Percentiles rank a stretch among this genome's conserved stretches.
phyloP scores from a whole-genome alignment of 2,888 invertebrate species.

The Phlogophora meticulosa region DNA sequence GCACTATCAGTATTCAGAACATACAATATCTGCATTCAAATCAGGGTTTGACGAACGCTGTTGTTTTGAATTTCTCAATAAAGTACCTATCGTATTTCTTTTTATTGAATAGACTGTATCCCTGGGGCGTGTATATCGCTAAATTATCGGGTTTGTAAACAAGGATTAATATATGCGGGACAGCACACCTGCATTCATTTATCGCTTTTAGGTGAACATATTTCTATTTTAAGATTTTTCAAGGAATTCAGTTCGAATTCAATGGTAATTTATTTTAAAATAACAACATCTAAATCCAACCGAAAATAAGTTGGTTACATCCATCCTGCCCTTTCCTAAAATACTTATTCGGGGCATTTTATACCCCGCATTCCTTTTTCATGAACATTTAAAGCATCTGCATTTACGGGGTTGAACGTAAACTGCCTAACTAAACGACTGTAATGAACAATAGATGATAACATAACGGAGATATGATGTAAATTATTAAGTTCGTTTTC shows the following conservation, averaged over 20 bases:
- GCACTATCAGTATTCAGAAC: conserved; percentile 56
- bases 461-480: conserved; percentile 79
- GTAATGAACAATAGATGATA: conserved; percentile 82
- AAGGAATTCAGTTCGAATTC: conserved; percentile 11
- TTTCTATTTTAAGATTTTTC: neutral
- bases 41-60: conserved; percentile 44
- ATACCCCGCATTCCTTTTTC: conserved; percentile 14
- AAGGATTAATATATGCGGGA: conserved; percentile 27
- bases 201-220: neutral
- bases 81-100: conserved; percentile 27
- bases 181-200: conserved; percentile 16
- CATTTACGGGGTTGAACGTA: conserved; percentile 71
- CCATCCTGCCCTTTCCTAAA: neutral
- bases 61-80: conserved; percentile 50
- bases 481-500: conserved; percentile 78
- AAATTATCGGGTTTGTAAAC: conserved; percentile 41
- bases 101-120: conserved; percentile 2
- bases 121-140: conserved; percentile 31
- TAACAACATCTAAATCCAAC: neutral
- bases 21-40: conserved; percentile 49
- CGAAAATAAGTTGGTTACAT: neutral
- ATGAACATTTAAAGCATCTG: conserved; percentile 19
- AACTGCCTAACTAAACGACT: conserved; percentile 67
- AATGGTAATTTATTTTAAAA: conserved; percentile 29
- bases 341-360: conserved; percentile 23